phyloP scores from a whole-genome alignment of 2,888 invertebrate species.

The Pegoplata infirma region DNA sequence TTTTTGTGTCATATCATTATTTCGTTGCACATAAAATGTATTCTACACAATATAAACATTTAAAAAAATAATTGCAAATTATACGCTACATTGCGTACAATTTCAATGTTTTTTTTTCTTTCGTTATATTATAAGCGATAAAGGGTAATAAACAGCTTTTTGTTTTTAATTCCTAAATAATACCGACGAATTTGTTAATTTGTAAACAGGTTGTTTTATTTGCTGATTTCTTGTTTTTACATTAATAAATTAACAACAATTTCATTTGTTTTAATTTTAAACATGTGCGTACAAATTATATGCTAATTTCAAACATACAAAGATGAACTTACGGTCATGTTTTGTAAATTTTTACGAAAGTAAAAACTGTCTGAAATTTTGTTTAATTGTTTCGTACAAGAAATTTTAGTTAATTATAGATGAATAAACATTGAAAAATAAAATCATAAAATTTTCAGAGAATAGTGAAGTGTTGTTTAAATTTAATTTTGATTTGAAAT shows the following conservation, averaged over 20 bases:
- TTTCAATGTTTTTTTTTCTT: slow-evolving; percentile 1
- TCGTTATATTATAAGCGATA: background rate
- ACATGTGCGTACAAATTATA: background rate
- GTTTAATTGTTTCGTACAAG: too few relatives aligned
- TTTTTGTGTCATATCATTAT: too few relatives aligned
- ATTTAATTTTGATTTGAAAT: background rate
- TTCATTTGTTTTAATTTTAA: background rate
- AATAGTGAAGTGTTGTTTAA: too few relatives aligned
- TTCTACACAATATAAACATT: slow-evolving; percentile 4
- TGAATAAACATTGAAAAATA: background rate
- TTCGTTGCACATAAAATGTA: too few relatives aligned
- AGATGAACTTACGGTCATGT: background rate
- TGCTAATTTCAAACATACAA: background rate
- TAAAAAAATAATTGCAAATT: slow-evolving; percentile 19
- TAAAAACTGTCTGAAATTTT: too few relatives aligned
- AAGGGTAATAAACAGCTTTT: background rate
- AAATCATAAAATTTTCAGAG: background rate
- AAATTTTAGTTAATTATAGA: too few relatives aligned
- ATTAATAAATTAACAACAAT: background rate
- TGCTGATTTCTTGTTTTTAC: background rate
- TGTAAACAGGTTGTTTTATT: background rate
- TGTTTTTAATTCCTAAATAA: background rate
- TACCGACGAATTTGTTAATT: background rate
- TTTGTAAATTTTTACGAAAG: too few relatives aligned
- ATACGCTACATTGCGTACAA: slow-evolving; percentile 21